Conservation (phyloP, 2,113 vertebrate genomes). For the Halichoerus grypus region DNA sequence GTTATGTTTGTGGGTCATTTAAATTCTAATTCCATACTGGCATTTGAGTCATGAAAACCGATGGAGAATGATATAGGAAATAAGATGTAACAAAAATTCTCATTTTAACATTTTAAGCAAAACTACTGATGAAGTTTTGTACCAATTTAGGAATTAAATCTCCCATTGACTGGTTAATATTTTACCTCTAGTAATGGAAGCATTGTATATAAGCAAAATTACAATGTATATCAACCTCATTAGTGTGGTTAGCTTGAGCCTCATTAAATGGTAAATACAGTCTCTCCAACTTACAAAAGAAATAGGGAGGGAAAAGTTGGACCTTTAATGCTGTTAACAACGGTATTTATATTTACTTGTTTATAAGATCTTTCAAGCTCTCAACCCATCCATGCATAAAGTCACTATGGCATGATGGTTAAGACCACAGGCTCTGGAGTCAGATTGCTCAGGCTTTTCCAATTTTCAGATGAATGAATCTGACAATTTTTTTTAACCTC, state of each 20-base stretch:
- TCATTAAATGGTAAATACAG: neutral
- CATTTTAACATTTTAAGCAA: slow-evolving; percentile 23
- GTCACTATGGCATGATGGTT: neutral
- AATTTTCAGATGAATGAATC: neutral
- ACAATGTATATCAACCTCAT: neutral
- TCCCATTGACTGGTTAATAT: neutral
- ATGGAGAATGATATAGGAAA: neutral
- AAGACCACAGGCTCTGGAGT: neutral
- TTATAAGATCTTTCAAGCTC: neutral
- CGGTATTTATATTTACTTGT: neutral
- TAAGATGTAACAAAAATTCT: neutral
- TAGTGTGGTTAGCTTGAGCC: neutral
- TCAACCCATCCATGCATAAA: neutral
- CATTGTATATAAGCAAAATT: neutral
- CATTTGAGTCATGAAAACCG: neutral
- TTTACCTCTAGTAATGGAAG: neutral
- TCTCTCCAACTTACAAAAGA: neutral
- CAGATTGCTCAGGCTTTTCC: neutral
- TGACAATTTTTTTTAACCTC: neutral
- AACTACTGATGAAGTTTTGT: neutral
- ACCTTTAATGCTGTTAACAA: neutral
- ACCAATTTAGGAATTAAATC: neutral
- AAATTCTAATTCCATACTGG: neutral
- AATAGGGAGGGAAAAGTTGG: neutral
- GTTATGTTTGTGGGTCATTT: neutral